A percentile compares a stretch with the other conserved stretches of the same genome.
These are phyloP conservation scores for Operophtera brumata DNA, from an alignment of 2,888 invertebrate genomes.

Conservation along the genomic window DNA sequence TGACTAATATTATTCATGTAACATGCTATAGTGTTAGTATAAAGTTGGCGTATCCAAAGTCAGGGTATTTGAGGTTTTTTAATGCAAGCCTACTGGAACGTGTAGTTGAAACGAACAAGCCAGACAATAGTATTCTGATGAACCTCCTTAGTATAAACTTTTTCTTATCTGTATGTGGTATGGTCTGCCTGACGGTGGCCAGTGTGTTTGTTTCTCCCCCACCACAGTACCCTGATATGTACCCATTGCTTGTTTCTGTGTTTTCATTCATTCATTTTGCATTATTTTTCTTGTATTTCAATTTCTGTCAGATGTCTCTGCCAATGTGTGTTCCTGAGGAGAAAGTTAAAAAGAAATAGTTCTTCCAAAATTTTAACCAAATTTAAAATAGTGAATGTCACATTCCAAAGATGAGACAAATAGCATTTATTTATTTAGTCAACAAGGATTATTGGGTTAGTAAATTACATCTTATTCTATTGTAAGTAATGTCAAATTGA, in stretches of 20 bases:
- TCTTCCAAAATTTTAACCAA: conserved; percentile 7
- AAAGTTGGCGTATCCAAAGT: conserved; percentile 51
- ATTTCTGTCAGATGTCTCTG: conserved; percentile 83
- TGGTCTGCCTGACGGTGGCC: conserved; percentile 79
- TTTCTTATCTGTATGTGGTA: conserved; percentile 82
- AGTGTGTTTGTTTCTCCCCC: conserved; percentile 84
- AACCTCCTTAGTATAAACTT: conserved; percentile 60
- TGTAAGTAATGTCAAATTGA: too few species aligned
- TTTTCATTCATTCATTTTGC: conserved; percentile 92
- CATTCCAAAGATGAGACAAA: conserved; percentile 3
- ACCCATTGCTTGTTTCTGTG: conserved; percentile 88
- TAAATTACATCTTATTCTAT: too few species aligned
- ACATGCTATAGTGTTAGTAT: conserved; percentile 63
- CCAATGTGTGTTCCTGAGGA: conserved; percentile 54
- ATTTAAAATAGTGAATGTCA: too few species aligned
- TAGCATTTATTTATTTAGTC: too few species aligned
- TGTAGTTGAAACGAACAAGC: conserved; percentile 44
- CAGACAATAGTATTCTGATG: conserved; percentile 49
- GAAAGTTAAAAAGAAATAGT: conserved; percentile 55
- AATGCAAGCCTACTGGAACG: conserved; percentile 63
- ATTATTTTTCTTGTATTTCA: conserved; percentile 87
- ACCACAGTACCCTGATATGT: conserved; percentile 88
- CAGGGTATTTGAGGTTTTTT: conserved; percentile 59
- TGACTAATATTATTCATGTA: conserved; percentile 81
- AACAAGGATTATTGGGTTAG: too few species aligned